Evolutionary conservation across 2,888 invertebrate species (phyloP), one percentile per base, ranked within the genome.

Genomic region (Chaetoderma sp.): DNA sequence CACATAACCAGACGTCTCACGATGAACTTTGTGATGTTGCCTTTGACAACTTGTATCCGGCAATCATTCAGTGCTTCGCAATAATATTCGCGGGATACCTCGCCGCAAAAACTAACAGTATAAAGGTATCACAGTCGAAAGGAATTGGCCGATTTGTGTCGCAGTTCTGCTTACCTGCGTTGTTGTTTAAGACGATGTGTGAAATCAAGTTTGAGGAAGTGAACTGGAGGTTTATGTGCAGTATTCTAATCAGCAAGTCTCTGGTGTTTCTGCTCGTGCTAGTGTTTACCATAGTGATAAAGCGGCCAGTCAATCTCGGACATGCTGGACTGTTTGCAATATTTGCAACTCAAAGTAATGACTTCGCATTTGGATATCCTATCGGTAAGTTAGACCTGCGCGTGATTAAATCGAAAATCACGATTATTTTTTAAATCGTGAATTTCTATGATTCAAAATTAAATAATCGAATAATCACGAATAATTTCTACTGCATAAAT

Each of bases 261-360:
- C 86, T 93, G 42, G 91, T 98, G 57, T 98, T 97, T 70, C 39
- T 80, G 21, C 55, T 77, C 2, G 82, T 83, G 1, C 71, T 93
- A 55, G 83, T 92, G 47, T 89, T 96, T 30, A 93, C 94, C 2
- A 81, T 95, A 67, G 85, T 96, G 47, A 91, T 95, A 45, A 76
- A 87, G 47, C 83, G 93, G 81, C 94, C 95, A 5, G 84, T 92
- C 21, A 92, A 95, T 86, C 90, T 93, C 72, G 94, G 94, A 3
- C 90, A 93, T 79, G 94, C 95, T 49, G 97, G 96, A 16, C 89
- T 98, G 65, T 94, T 94, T 89, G 94, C 94, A 21, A 96, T 98
- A 80, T 97, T 97, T 86, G 93, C 94, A 77, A 97, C 97, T 0
- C 97, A 97, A 85, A 96, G 96, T 84, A 98, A 98, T 89, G 98